Base-by-base conservation (phyloP, 2,888 invertebrate species). In the Drosophila hamatofila region DNA sequence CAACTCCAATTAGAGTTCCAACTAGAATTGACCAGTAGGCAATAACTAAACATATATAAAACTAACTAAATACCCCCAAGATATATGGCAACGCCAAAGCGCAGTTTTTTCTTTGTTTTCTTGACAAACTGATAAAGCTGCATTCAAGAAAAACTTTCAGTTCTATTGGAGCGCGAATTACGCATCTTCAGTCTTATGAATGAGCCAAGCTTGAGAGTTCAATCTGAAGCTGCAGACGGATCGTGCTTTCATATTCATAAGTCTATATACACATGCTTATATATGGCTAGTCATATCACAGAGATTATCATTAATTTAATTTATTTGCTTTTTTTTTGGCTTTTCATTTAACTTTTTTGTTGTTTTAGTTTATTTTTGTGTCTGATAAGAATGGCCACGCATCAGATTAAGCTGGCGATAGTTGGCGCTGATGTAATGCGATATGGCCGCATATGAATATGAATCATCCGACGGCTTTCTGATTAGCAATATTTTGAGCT, bases 321-420 rank as follows among this genome's bases (percentile, higher is more conserved):
- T 48, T 54, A 46, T 42, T 37, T 41, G 23, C 42, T 48, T 7
- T 42, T 30, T 42, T 27, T 48, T 54, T 16, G 41, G 49, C 8
- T 23, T 61, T 42, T 59, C 21, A 42, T 30, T 42, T 42, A 7
- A 21, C n/a, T 18, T 14, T 46, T 48, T 37, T 54, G 46, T 51
- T 33, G 9, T 46, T 46, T 35, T 41, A 1, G 0, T 30, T 9
- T 8, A 2, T 27, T 27, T 9, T 59, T 23, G 51, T 14, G 59
- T 27, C 30, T 60, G 76, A 79, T 79, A 77, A 79, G 75, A 70
- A 60, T 57, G 44, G 75, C 75, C 71, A 62, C 77, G 75, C 72
- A 79, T 65, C 75, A 75, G 77, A 75, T 77, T 77, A 66, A 74
- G 63, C 48, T 49, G 48, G 48, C 80, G 75, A 77, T 77, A 75